Percentiles rank a stretch among this genome's conserved stretches.
phyloP scores from a whole-genome alignment of 2,113 vertebrate genomes.

The Empidonax traillii region DNA sequence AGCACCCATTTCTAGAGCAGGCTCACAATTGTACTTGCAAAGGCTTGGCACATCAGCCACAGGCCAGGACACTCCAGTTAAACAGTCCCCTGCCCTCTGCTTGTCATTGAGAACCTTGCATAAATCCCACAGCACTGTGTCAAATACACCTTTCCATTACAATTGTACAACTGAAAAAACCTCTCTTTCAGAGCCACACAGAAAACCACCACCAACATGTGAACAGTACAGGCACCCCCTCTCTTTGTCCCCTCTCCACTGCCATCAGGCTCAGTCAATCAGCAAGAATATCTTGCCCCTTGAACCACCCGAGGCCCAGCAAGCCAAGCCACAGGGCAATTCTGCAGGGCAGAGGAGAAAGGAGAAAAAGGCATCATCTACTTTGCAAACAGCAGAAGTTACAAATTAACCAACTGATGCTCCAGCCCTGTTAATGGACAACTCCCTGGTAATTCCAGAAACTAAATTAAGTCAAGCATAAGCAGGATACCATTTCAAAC shows the following conservation, averaged over 20 bases:
- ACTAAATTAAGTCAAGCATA: conserved; percentile 24
- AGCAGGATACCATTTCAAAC: background rate
- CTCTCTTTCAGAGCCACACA: background rate
- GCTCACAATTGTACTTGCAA: background rate
- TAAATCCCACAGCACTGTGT: background rate
- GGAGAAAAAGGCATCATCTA: conserved; percentile 36
- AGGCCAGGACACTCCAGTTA: background rate
- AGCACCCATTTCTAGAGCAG: background rate
- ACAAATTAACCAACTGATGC: conserved; percentile 75
- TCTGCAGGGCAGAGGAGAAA: background rate
- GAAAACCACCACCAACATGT: background rate
- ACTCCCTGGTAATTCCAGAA: conserved; percentile 59
- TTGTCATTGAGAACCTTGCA: background rate
- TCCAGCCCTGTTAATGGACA: conserved; percentile 74
- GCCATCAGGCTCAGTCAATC: background rate
- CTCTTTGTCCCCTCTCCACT: background rate
- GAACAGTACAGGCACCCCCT: background rate
- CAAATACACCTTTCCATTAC: background rate
- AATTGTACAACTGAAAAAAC: background rate
- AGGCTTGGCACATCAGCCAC: background rate
- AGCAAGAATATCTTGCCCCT: background rate
- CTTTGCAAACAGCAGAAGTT: conserved; percentile 71
- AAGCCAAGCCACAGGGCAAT: background rate
- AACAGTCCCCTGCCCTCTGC: background rate
- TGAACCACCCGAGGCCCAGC: background rate